Percentiles rank a stretch among this genome's conserved stretches.
These are phyloP conservation scores for Sylvia borin DNA, from an alignment of 2,797 vertebrate genomes.

Conservation along the genomic window DNA sequence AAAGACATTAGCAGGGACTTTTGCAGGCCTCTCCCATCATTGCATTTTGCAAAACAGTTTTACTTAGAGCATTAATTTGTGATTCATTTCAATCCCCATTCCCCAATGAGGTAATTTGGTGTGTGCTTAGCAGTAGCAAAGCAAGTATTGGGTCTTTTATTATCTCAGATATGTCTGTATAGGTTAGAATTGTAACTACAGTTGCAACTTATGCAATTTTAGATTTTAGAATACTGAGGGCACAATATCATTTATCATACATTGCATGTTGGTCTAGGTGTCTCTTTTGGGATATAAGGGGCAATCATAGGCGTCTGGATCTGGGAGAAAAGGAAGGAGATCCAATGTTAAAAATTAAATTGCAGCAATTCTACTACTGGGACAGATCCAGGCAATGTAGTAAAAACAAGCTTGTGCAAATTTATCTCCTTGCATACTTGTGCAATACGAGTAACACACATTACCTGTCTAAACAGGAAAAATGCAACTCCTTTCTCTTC, in stretches of 20 bases:
- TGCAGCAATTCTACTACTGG: not conserved
- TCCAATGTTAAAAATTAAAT: not conserved
- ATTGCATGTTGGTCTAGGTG: not conserved
- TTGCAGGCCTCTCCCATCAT: not conserved
- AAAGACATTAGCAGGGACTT: not conserved
- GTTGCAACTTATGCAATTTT: not conserved
- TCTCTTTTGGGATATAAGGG: not conserved
- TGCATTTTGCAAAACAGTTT: not conserved
- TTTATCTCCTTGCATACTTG: not conserved
- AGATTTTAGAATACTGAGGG: not conserved
- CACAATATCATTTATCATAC: not conserved
- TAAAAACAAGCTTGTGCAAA: not conserved
- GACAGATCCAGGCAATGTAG: not conserved
- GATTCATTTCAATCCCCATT: not conserved
- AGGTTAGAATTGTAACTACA: not conserved
- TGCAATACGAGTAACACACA: accelerated
- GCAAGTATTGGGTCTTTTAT: not conserved
- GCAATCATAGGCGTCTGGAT: not conserved
- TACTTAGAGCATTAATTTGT: not conserved
- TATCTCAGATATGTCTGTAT: not conserved
- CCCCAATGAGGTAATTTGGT: not conserved
- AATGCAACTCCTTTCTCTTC: not conserved
- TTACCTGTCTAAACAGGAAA: not conserved
- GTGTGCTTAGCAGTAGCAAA: conserved; percentile 4
- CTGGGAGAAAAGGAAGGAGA: not conserved